Evolutionary conservation across 2,797 vertebrate species (phyloP), one percentile per base, ranked within the genome.

Genomic region (Lacerta viridis): DNA sequence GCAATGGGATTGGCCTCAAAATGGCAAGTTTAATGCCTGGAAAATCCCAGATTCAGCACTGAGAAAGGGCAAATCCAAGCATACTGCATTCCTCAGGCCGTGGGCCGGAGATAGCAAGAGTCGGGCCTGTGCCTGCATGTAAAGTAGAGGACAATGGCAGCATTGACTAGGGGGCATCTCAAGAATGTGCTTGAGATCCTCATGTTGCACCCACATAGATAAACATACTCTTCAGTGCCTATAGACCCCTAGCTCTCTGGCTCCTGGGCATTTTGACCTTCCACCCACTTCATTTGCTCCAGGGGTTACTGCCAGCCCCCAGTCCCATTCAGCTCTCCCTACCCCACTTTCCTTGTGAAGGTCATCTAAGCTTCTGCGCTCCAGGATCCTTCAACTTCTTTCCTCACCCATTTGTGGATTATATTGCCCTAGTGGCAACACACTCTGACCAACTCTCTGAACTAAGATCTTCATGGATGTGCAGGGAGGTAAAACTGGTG

Each of bases 101-200:
- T 84, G 83, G 87, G 87, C 83, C 76, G 59, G 59, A 33, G 83
- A 78, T 59, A 50, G 78, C 69, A 41, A 80, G 25, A 81, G 59
- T 77, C 61, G 6, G n/a, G 88, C 83, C 77, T 81, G 69, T 15
- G 88, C 61, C 59, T 82, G 88, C 84, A 55, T 64, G 84, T 27
- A 15, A 27, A 23, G 43, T 9, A 68, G 61, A 64, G 84, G 88
- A 89, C 88, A 89, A 89, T 89, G 71, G 84, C 43, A 89, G 39
- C 84, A 89, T 89, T 89, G 78, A 89, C 10, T 23, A 39, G 25
- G 71, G 84, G 84, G 69, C 84, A 81, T 89, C 80, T 89, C 71
- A 89, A 89, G 84, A 89, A 89, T 89, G 84, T 77, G 84, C 78
- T 85, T 69, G 46, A 75, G 71, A 86, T 81, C 84, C 79, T 86